Percentiles rank a stretch among this genome's conserved stretches.
These are phyloP conservation scores for Diabrotica virgifera DNA, from an alignment of 1,140 invertebrate genomes.

Conservation along the genomic window DNA sequence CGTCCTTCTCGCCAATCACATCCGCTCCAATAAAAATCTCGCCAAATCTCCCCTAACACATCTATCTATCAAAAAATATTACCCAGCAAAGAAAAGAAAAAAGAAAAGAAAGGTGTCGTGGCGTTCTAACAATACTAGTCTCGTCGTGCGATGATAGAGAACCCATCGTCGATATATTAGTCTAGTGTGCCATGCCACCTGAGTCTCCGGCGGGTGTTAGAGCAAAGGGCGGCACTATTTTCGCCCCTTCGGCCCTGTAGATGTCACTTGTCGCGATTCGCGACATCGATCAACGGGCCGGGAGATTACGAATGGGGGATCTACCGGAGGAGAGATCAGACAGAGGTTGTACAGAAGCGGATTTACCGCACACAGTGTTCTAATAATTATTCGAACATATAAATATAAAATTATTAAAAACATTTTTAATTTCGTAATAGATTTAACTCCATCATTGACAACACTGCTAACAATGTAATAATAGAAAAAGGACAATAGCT, in stretches of 20 bases:
- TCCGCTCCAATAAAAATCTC: conserved; percentile 2
- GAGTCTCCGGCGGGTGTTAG: background rate
- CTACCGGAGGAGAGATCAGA: background rate
- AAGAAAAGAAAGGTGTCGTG: background rate
- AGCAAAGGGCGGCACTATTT: conserved; percentile 2
- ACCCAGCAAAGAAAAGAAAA: background rate
- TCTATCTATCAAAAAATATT: background rate
- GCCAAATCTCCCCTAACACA: conserved; percentile 1
- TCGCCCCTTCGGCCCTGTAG: background rate
- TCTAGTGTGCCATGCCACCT: conserved; percentile 12
- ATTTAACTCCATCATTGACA: no score
- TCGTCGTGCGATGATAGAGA: conserved; percentile 1
- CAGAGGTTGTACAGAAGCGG: background rate
- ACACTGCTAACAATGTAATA: no score
- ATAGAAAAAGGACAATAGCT: no score
- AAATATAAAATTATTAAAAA: no score
- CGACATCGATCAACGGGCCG: conserved; percentile 13
- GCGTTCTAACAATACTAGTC: background rate
- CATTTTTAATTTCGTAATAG: no score
- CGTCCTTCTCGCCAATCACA: background rate
- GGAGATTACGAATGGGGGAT: conserved; percentile 6
- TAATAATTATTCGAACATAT: no score
- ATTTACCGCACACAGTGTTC: no score
- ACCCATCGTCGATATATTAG: conserved; percentile 8
- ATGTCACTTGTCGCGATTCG: conserved; percentile 8